These are phyloP conservation scores for Pyrrhia umbra DNA, from an alignment of 2,888 invertebrate genomes.

Conservation along the genomic window DNA sequence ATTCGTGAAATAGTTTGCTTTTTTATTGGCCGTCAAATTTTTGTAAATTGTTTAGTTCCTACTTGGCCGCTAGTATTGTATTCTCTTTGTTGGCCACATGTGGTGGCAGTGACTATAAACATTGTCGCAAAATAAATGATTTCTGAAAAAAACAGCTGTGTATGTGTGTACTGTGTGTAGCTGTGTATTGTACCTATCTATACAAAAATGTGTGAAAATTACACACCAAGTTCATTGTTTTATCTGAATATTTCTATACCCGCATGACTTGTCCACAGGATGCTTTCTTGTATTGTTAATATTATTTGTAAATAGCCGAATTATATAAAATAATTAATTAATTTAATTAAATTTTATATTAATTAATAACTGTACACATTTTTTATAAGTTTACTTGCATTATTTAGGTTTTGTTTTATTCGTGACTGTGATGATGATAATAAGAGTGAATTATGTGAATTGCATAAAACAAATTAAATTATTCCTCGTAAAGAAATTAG, in stretches of 20 bases:
- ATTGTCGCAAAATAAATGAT: too few species aligned
- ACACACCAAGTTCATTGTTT: too few species aligned
- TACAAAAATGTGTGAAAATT: too few species aligned
- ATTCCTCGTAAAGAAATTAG: constrained; percentile 39
- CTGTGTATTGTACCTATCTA: too few species aligned
- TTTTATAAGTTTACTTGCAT: constrained; percentile 41
- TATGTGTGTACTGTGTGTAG: too few species aligned
- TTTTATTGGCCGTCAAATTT: too few species aligned
- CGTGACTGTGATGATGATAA: constrained; percentile 77
- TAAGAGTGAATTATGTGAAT: constrained; percentile 54
- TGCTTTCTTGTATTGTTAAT: constrained; percentile 38
- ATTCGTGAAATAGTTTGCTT: too few species aligned
- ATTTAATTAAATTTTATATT: constrained; percentile 11
- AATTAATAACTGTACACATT: constrained; percentile 29
- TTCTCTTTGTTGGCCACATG: too few species aligned
- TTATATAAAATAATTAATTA: constrained; percentile 25
- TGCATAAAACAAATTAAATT: constrained; percentile 67
- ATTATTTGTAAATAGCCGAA: constrained; percentile 58
- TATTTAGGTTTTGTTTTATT: constrained; percentile 58
- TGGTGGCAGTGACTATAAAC: too few species aligned
- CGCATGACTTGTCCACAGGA: constrained; percentile 21
- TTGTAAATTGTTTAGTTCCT: too few species aligned
- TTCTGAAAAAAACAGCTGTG: too few species aligned
- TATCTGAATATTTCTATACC: constrained; percentile 5
- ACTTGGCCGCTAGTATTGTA: too few species aligned